phyloP scores from a whole-genome alignment of 37 sponge, comb jelly and placozoan species.

The Trichoplax adhaerens region DNA sequence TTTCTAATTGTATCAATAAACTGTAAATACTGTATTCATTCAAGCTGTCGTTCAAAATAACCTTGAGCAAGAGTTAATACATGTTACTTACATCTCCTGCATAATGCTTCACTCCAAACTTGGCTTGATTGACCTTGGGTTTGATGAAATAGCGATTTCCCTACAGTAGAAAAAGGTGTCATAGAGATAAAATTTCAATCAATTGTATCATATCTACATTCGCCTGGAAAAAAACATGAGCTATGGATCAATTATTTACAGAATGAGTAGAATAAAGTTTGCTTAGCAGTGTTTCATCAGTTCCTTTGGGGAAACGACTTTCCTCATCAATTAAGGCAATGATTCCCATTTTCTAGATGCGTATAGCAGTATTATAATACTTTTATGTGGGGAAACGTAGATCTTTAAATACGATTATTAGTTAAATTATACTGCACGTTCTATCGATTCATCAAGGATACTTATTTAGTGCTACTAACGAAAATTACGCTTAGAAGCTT shows the following conservation, averaged over 20 bases:
- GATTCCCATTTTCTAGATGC: constrained; percentile 74
- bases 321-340: constrained; percentile 91
- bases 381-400: too few species aligned
- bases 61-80: neutral
- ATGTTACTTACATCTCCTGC: constrained; percentile 71
- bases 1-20: neutral
- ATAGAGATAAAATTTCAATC: neutral
- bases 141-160: constrained; percentile 78
- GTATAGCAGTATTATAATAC: too few species aligned
- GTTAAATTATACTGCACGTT: too few species aligned
- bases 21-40: neutral
- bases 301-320: constrained; percentile 95
- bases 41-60: neutral
- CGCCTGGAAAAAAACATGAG: neutral
- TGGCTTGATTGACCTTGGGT: constrained; percentile 64
- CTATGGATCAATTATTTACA: constrained; percentile 12
- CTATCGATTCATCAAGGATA: too few species aligned
- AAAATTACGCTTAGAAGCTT: too few species aligned
- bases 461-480: too few species aligned
- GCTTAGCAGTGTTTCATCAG: constrained; percentile 74
- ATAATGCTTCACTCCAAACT: constrained; percentile 95
- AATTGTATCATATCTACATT: neutral
- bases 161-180: constrained; percentile 10
- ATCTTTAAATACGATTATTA: too few species aligned
- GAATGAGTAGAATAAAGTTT: constrained; percentile 80